A percentile compares a stretch with the other conserved stretches of the same genome.
Evolutionary conservation across 2,113 vertebrate genomes (phyloP).

Genomic region (Enhydra lutris): DNA sequence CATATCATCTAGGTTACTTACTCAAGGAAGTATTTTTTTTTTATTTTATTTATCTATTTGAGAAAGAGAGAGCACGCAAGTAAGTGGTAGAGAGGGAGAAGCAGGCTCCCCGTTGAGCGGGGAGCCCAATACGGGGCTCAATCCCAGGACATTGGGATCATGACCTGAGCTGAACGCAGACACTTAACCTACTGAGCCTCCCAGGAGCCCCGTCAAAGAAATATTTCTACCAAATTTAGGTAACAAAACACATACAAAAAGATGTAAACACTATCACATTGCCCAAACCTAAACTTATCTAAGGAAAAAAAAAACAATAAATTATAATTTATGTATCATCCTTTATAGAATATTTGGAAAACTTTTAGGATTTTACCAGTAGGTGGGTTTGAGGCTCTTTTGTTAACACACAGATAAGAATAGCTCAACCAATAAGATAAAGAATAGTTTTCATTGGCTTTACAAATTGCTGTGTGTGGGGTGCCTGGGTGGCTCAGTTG

Average conservation of each 20-base stretch:
- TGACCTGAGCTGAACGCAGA: background rate
- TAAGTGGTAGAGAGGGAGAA: background rate
- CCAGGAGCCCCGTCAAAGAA: background rate
- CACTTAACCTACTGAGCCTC: background rate
- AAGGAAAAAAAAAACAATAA: constrained; percentile 73
- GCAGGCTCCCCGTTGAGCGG: background rate
- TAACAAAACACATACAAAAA: constrained; percentile 68
- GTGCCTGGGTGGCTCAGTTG: background rate
- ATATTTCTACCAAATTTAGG: background rate
- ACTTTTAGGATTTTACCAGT: constrained; percentile 57
- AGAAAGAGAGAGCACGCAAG: background rate
- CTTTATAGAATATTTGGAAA: constrained; percentile 75
- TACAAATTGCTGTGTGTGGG: background rate
- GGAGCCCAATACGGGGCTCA: background rate
- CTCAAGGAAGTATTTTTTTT: background rate
- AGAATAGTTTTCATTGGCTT: constrained; percentile 37
- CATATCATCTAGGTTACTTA: background rate
- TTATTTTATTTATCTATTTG: background rate
- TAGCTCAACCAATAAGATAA: constrained; percentile 63
- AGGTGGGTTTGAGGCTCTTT: constrained; percentile 52
- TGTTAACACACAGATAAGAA: constrained; percentile 42
- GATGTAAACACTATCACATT: constrained; percentile 63
- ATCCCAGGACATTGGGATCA: background rate
- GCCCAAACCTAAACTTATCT: constrained; percentile 73
- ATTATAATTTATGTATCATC: constrained; percentile 65